phyloP scores from a whole-genome alignment of 2,113 vertebrate species.

The Micronycteris hirsuta region DNA sequence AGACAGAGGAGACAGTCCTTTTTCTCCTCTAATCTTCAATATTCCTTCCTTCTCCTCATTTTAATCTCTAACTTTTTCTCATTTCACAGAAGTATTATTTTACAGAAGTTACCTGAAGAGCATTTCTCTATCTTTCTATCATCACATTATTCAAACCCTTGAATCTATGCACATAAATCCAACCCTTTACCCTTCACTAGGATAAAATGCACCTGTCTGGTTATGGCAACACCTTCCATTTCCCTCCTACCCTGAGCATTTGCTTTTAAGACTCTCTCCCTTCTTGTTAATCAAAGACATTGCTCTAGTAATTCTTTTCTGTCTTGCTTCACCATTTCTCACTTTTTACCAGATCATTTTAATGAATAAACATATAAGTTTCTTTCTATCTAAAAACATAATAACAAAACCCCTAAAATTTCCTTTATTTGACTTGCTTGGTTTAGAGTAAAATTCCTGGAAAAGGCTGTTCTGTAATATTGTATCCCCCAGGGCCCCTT shows the following conservation, averaged over 20 bases:
- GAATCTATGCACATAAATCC: fast-evolving
- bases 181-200: not conserved
- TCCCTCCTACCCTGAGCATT: fast-evolving
- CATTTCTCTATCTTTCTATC: not conserved
- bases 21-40: not conserved
- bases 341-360: not conserved
- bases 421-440: not conserved
- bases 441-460: not conserved
- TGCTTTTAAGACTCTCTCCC: not conserved
- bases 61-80: not conserved
- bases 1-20: not conserved
- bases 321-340: not conserved
- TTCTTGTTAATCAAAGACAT: not conserved
- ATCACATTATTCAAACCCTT: not conserved
- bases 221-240: fast-evolving
- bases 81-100: constrained; percentile 15
- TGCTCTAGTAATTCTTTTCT: not conserved
- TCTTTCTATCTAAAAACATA: not conserved
- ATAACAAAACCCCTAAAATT: not conserved
- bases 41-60: not conserved
- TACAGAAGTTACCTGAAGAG: not conserved
- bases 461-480: not conserved
- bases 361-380: not conserved
- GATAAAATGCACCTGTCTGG: not conserved
- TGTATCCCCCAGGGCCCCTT: not conserved